These are phyloP conservation scores for Dunckerocampus dactyliophorus DNA, from an alignment of 2,113 vertebrate genomes.

Conservation along the genomic window DNA sequence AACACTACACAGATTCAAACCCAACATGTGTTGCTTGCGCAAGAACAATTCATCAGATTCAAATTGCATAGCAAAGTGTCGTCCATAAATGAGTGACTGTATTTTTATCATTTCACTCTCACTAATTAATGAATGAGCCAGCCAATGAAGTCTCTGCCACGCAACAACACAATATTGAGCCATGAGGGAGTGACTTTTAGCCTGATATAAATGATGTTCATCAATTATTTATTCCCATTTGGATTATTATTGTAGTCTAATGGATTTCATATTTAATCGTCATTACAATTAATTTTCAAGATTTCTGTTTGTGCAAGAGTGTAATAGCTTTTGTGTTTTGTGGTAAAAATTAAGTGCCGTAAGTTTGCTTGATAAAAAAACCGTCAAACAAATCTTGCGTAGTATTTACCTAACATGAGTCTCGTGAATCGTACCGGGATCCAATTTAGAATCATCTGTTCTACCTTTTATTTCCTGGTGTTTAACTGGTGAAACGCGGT, in stretches of 20 bases:
- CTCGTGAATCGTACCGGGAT: no score
- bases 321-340: neutral
- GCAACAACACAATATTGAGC: conserved; percentile 7
- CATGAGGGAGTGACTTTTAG: conserved; percentile 7
- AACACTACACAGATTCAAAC: no score
- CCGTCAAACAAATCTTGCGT: neutral
- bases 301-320: neutral
- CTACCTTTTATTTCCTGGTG: no score
- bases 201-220: conserved; percentile 2
- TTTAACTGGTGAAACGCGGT: no score
- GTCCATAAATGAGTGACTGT: conserved; percentile 13
- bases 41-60: neutral
- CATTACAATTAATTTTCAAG: neutral
- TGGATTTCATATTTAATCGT: conserved; percentile 6
- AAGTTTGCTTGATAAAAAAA: neutral
- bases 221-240: neutral
- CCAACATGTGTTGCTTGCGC: no score
- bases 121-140: conserved; percentile 37
- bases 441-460: no score
- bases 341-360: neutral
- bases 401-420: no score
- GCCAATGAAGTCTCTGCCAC: neutral
- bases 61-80: neutral
- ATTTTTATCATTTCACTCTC: conserved; percentile 39
- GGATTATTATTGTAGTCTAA: neutral